Evolutionary conservation across 1,140 invertebrate genomes (phyloP).

Genomic region (Artemia franciscana): DNA sequence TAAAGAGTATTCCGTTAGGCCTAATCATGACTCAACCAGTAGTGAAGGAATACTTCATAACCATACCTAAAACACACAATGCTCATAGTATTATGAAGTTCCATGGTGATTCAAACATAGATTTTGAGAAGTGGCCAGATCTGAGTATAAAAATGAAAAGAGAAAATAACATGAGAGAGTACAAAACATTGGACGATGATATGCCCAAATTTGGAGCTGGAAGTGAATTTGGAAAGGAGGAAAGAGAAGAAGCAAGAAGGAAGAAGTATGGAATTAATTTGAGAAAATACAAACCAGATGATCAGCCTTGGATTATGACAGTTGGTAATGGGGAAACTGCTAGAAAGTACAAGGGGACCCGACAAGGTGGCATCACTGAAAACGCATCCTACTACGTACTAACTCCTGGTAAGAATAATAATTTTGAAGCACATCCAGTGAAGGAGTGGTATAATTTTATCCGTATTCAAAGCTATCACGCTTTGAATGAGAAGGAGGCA

Average conservation of each 20-base stretch:
- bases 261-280: constrained; percentile 76
- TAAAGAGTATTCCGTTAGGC: no score
- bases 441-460: constrained; percentile 87
- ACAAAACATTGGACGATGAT: constrained; percentile 29
- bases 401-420: constrained; percentile 72
- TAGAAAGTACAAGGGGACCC: constrained; percentile 67
- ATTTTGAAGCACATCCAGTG: constrained; percentile 82
- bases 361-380: constrained; percentile 79
- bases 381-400: constrained; percentile 93
- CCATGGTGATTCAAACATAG: constrained; percentile 59
- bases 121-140: constrained; percentile 62
- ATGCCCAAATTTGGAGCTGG: constrained; percentile 58
- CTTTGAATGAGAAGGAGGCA: constrained; percentile 81
- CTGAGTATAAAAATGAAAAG: constrained; percentile 69
- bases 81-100: constrained; percentile 82
- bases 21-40: no score
- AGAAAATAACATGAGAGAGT: constrained; percentile 81
- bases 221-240: constrained; percentile 45
- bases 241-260: constrained; percentile 70
- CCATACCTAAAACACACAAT: no score
- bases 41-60: no score
- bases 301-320: constrained; percentile 87
- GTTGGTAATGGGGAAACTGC: constrained; percentile 57
- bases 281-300: constrained; percentile 68
- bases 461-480: constrained; percentile 69